Conservation (phyloP, 1,140 invertebrate genomes). For the Centruroides vittatus region DNA sequence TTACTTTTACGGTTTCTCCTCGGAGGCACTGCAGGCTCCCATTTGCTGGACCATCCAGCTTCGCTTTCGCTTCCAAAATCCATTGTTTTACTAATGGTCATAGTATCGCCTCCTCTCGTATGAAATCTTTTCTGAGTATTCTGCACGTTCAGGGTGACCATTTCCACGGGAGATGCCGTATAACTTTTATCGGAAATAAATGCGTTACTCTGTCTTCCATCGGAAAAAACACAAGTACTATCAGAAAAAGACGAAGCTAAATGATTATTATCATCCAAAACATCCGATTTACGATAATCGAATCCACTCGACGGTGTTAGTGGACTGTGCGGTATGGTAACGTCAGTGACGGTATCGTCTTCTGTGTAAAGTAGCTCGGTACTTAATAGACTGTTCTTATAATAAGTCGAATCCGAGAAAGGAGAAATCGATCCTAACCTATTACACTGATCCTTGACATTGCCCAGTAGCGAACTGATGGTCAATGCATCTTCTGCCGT, state of each 20-base stretch:
- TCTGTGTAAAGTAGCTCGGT: background rate
- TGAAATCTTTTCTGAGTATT: background rate
- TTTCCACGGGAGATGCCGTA: background rate
- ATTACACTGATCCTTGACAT: background rate
- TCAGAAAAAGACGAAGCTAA: too few species aligned
- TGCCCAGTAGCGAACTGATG: background rate
- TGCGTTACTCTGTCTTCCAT: background rate
- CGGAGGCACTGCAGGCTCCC: background rate
- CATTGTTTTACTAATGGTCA: constrained; percentile 5
- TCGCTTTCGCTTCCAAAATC: constrained; percentile 12
- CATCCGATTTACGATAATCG: too few species aligned
- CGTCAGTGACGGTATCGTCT: background rate
- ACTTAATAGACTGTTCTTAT: too few species aligned
- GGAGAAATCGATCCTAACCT: background rate
- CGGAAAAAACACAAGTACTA: too few species aligned
- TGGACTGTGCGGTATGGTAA: background rate
- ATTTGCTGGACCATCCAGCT: background rate
- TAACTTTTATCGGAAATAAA: background rate
- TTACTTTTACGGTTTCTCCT: background rate
- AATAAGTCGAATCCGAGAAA: background rate
- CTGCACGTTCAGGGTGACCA: background rate
- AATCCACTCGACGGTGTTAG: background rate
- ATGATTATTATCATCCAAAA: too few species aligned
- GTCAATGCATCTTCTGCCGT: constrained; percentile 61
- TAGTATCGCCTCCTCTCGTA: background rate